Base-by-base conservation (phyloP, 2,888 invertebrate genomes). In the Brachyptera putata region DNA sequence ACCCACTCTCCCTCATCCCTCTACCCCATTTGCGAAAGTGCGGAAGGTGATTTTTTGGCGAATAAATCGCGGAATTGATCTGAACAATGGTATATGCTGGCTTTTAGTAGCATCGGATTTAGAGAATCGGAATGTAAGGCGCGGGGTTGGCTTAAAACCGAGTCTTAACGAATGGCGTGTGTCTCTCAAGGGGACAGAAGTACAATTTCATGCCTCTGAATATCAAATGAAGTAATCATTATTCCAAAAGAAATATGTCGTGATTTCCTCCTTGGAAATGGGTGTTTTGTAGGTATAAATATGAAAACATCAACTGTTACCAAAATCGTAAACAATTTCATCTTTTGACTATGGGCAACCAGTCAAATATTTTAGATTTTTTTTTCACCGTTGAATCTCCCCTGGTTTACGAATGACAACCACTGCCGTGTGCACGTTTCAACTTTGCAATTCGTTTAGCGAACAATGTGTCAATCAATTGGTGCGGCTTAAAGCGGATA, bases 381-480 rank as follows among this genome's bases (percentile, higher is more conserved):
- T n/a, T n/a, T n/a, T n/a, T n/a, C n/a, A n/a, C n/a, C n/a, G n/a
- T n/a, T n/a, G n/a, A n/a, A n/a, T n/a, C n/a, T n/a, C n/a, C n/a
- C n/a, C n/a, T n/a, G n/a, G n/a, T n/a, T n/a, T n/a, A n/a, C n/a
- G n/a, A n/a, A n/a, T n/a, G n/a, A n/a, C n/a, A n/a, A n/a, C n/a
- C n/a, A n/a, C n/a, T n/a, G n/a, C n/a, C n/a, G n/a, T n/a, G n/a
- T n/a, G n/a, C n/a, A n/a, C n/a, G n/a, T n/a, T n/a, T n/a, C n/a
- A n/a, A n/a, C n/a, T n/a, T n/a, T n/a, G n/a, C n/a, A n/a, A n/a
- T 46, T 21, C 46, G 46, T 7, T 34, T 11, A 21, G 9, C 53
- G 18, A 53, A 53, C 53, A 53, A 34, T 53, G 26, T 53, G 53
- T 34, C 53, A 53, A 34, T 53, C 34, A 34, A 53, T 53, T 21